Evolutionary conservation across 1,140 invertebrate genomes (phyloP).

Genomic region (Brachionus rubens): DNA sequence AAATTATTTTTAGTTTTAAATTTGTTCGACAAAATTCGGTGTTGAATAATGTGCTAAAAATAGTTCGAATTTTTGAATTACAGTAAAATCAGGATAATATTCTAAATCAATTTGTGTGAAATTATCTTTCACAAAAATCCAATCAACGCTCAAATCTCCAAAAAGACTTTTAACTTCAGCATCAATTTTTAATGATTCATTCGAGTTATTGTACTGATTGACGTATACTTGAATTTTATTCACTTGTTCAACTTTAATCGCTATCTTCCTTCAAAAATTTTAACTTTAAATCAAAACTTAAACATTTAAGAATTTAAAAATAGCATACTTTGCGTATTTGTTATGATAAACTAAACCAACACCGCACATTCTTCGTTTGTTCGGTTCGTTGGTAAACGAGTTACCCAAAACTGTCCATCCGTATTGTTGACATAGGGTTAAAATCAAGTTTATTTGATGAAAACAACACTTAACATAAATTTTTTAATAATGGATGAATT

Average conservation of each 20-base stretch:
- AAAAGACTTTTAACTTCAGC: background rate
- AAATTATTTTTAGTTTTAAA: too few species aligned
- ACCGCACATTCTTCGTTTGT: constrained; percentile 16
- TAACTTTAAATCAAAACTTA: background rate
- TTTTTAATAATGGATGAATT: background rate
- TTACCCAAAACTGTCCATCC: constrained; percentile 27
- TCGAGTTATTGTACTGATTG: constrained; percentile 18
- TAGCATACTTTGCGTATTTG: constrained; percentile 4
- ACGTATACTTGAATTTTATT: constrained; percentile 42
- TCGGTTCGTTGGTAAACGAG: constrained; percentile 31
- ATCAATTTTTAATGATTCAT: background rate
- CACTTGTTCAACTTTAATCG: constrained; percentile 7
- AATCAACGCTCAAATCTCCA: background rate
- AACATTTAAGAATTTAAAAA: background rate
- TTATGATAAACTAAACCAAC: constrained; percentile 16
- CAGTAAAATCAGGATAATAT: constrained; percentile 37
- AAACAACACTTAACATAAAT: constrained; percentile 1
- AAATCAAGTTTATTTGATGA: constrained; percentile 39
- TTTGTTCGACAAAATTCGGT: background rate
- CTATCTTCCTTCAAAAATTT: constrained; percentile 19
- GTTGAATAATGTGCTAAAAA: constrained; percentile 38
- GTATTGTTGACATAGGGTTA: constrained; percentile 15
- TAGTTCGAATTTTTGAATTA: constrained; percentile 25
- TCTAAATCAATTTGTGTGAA: background rate
- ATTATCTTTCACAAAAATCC: constrained; percentile 27